A percentile compares a stretch with the other conserved stretches of the same genome.
Conservation (phyloP, 2,113 vertebrate species). For the Egretta garzetta region DNA sequence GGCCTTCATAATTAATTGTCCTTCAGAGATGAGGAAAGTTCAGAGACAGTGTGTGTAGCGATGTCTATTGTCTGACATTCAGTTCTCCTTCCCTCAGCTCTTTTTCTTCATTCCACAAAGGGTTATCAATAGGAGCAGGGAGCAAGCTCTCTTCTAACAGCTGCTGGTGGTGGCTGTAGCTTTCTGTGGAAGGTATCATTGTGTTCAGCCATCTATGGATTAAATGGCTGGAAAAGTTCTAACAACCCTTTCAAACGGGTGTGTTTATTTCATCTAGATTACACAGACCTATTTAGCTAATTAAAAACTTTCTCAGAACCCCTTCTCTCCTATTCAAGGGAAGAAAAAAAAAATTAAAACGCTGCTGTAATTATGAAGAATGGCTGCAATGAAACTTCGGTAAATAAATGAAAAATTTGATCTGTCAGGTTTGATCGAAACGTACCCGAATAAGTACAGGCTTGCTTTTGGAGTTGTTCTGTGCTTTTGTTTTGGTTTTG, state of each 20-base stretch:
- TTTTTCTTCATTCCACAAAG: conserved; percentile 80
- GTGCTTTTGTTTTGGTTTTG: background rate
- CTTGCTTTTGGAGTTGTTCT: background rate
- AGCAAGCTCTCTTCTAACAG: conserved; percentile 76
- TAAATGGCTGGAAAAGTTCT: conserved; percentile 74
- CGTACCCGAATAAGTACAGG: background rate
- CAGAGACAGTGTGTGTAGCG: conserved; percentile 79
- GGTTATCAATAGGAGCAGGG: conserved; percentile 82
- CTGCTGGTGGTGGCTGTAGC: conserved; percentile 72
- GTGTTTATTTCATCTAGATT: conserved; percentile 71
- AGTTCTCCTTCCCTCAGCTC: conserved; percentile 78
- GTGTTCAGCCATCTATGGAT: conserved; percentile 67
- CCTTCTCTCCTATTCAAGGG: conserved; percentile 35
- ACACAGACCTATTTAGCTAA: conserved; percentile 68
- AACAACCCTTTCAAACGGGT: conserved; percentile 69
- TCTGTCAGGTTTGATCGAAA: conserved; percentile 37
- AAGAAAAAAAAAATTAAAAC: conserved; percentile 30
- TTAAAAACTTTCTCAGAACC: conserved; percentile 59
- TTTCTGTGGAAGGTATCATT: conserved; percentile 69
- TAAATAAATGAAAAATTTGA: conserved; percentile 43
- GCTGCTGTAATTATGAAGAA: conserved; percentile 37
- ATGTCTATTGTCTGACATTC: conserved; percentile 85
- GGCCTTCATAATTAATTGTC: conserved; percentile 89
- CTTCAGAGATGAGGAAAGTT: conserved; percentile 86
- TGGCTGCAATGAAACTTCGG: conserved; percentile 17